phyloP scores from a whole-genome alignment of 2,113 vertebrate genomes.

The Brachionichthys hirsutus region DNA sequence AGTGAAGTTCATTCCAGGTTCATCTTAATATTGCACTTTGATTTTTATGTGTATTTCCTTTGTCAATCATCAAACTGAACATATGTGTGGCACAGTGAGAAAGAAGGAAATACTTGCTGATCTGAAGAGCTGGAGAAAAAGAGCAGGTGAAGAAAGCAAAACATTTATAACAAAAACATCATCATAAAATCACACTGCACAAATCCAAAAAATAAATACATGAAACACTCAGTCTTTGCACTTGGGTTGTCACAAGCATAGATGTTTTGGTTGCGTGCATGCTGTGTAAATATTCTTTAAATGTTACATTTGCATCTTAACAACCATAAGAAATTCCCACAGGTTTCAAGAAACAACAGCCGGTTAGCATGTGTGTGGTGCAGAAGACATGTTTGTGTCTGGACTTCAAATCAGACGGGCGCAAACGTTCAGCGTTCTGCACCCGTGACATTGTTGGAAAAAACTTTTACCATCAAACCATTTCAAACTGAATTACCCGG shows the following conservation, averaged over 20 bases:
- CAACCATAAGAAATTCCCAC: neutral
- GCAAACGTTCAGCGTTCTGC: slow-evolving; percentile 6
- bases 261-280: slow-evolving; percentile 36
- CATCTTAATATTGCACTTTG: slow-evolving; percentile 29
- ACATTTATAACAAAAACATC: slow-evolving; percentile 8
- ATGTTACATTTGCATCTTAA: neutral
- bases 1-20: slow-evolving; percentile 30
- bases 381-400: neutral
- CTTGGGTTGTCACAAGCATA: neutral
- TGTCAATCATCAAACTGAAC: neutral
- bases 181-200: slow-evolving; percentile 13
- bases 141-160: slow-evolving; percentile 34
- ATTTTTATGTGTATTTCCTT: slow-evolving; percentile 1
- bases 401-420: slow-evolving; percentile 8
- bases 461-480: too few relatives aligned
- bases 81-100: slow-evolving; percentile 46
- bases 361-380: neutral
- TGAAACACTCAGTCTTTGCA: neutral
- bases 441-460: neutral
- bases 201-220: slow-evolving; percentile 7
- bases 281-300: neutral
- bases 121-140: slow-evolving; percentile 45
- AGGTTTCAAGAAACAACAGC: too few relatives aligned
- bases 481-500: too few relatives aligned
- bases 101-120: slow-evolving; percentile 28